Evolutionary conservation across 2,113 vertebrate genomes (phyloP).

Genomic region (Engystomops pustulosus): DNA sequence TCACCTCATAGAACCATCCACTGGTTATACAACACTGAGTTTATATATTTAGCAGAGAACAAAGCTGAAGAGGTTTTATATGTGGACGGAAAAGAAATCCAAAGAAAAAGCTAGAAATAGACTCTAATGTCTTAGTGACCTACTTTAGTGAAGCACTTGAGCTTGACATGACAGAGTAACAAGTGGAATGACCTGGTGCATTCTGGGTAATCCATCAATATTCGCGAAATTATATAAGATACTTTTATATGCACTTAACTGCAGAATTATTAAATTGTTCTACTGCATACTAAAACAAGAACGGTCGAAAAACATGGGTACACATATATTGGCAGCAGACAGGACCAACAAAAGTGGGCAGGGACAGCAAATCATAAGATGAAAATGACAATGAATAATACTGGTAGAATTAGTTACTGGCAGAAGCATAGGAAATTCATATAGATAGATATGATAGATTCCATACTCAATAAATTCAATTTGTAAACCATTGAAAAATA

Average conservation of each 20-base stretch:
- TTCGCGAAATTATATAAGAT: not conserved
- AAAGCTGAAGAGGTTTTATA: not conserved
- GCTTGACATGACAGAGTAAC: not conserved
- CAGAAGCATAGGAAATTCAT: too few species aligned
- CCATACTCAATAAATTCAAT: too few species aligned
- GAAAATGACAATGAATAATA: too few species aligned
- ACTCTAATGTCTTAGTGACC: constrained; percentile 19
- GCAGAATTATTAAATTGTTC: not conserved
- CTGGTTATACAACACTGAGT: not conserved
- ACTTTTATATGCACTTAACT: not conserved
- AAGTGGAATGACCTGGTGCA: not conserved
- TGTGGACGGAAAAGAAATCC: not conserved
- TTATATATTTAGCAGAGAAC: not conserved
- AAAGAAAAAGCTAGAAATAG: not conserved
- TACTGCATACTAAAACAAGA: not conserved
- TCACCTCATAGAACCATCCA: not conserved
- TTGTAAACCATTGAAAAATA: too few species aligned
- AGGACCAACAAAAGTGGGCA: too few species aligned
- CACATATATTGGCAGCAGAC: too few species aligned
- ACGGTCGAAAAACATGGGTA: not conserved
- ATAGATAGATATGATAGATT: too few species aligned
- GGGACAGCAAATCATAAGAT: too few species aligned
- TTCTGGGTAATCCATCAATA: constrained; percentile 6
- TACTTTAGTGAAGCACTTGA: not conserved
- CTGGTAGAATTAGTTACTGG: too few species aligned